Evolutionary conservation across 2,888 invertebrate species (phyloP).

Genomic region (Parasteatoda lunata): DNA sequence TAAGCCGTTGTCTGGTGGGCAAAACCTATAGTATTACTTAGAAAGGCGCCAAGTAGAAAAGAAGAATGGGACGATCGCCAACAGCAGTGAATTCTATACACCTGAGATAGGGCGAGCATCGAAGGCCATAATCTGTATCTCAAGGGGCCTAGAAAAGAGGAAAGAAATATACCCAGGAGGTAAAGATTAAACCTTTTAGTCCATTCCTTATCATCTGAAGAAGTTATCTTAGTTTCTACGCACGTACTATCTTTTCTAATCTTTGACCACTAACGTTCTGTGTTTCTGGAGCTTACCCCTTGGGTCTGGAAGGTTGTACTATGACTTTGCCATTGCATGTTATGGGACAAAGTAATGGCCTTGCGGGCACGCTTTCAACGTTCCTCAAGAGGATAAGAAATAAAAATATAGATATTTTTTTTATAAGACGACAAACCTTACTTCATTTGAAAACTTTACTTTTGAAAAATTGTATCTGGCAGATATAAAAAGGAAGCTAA

Average conservation of each 20-base stretch:
- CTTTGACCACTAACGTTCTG: conserved; percentile 39
- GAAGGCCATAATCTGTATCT: conserved; percentile 49
- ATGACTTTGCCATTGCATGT: conserved; percentile 23
- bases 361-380: conserved; percentile 33
- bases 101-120: conserved; percentile 47
- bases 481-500: conserved; percentile 10
- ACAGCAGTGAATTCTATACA: conserved; percentile 45
- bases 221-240: conserved; percentile 41
- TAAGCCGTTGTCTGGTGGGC: neutral
- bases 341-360: conserved; percentile 47
- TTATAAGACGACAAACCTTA: neutral
- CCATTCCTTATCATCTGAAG: conserved; percentile 49
- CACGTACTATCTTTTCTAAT: conserved; percentile 50
- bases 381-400: neutral
- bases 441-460: neutral
- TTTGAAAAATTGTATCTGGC: neutral
- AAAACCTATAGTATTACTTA: conserved; percentile 5
- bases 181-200: conserved; percentile 60
- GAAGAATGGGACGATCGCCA: neutral
- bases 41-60: conserved; percentile 1
- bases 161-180: conserved; percentile 34
- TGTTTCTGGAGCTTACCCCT: conserved; percentile 26
- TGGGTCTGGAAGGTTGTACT: conserved; percentile 15
- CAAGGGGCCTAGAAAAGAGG: conserved; percentile 14
- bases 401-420: conserved; percentile 21